Base-by-base conservation (phyloP, 2,888 invertebrate genomes). In the Craniophora ligustri region DNA sequence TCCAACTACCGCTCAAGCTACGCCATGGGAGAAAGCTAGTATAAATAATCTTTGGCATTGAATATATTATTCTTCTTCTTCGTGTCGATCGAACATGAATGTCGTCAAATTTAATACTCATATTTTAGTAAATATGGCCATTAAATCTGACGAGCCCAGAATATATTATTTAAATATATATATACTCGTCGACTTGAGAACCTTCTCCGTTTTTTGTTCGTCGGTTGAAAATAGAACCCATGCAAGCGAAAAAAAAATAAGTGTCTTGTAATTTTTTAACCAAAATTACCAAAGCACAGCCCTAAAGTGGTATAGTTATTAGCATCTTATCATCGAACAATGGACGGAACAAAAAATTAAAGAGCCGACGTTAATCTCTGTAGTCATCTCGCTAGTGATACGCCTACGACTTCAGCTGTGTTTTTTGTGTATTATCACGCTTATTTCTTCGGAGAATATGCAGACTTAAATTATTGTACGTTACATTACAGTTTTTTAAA, bases 271-370 rank as follows among this genome's bases (percentile, higher is more conserved):
- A n/a, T 6, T 26, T 2, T 26, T 23, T 10, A 7, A 15, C 2
- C 2, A 13, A n/a, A 31, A 39, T 6, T 19, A 34, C 8, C n/a
- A 35, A 2, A 16, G 10, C 2, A 39, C 74, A 80, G 36, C 79
- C 82, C 76, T 82, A 67, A 5, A 8, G 7, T 26, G 26, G 38
- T 44, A 36, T 63, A 65, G 67, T 74, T 75, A 78, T 76, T 75
- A 74, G 59, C 64, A 69, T 68, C 70, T 72, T 75, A 77, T 78
- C 75, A 73, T 54, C 59, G 70, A 76, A 81, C 81, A 81, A 80
- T 79, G 62, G 67, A 39, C 5, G 15, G 26, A 47, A 44, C 60
- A 77, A 79, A 83, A 80, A 81, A 75, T 45, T 73, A 71, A 74
- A 75, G 60, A 69, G 65, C 71, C 72, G 62, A 74, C 55, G 51